A percentile compares a stretch with the other conserved stretches of the same genome.
Conservation (phyloP, 2,888 invertebrate genomes). For the Drosophila cognata region DNA sequence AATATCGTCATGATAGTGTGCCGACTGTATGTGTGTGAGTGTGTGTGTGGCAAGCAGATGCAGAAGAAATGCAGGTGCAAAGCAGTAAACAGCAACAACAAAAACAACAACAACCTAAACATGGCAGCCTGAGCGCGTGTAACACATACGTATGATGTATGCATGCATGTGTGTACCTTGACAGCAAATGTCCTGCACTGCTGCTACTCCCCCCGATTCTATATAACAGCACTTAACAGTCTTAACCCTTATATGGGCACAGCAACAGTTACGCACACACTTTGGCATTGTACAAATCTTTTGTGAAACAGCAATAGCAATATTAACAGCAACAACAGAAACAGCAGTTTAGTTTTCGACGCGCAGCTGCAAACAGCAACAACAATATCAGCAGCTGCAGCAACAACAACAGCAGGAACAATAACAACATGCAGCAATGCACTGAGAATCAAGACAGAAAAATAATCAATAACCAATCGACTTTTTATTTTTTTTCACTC, state of each 20-base stretch:
- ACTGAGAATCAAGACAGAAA: slow-evolving; percentile 44
- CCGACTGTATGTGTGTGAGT: slow-evolving; percentile 18
- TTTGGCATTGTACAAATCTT: slow-evolving; percentile 19
- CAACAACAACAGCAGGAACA: slow-evolving; percentile 39
- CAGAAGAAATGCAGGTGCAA: slow-evolving; percentile 50
- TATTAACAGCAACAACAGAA: slow-evolving; percentile 28
- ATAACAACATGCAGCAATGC: slow-evolving; percentile 65
- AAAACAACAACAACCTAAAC: slow-evolving; percentile 37
- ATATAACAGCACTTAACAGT: not conserved
- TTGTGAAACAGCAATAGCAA: slow-evolving; percentile 27
- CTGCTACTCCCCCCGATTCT: slow-evolving; percentile 10
- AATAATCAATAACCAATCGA: slow-evolving; percentile 69
- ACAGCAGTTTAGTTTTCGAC: slow-evolving; percentile 49
- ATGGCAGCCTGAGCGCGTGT: slow-evolving; percentile 21
- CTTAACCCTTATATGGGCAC: slow-evolving; percentile 18
- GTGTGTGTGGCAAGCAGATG: slow-evolving; percentile 30
- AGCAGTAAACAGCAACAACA: slow-evolving; percentile 50
- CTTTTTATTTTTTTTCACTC: slow-evolving; percentile 18
- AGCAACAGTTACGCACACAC: slow-evolving; percentile 49
- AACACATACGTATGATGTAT: not conserved
- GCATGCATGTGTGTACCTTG: not conserved
- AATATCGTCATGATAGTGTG: slow-evolving; percentile 27
- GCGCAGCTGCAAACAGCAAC: slow-evolving; percentile 59
- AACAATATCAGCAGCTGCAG: slow-evolving; percentile 32
- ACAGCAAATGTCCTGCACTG: slow-evolving; percentile 31